phyloP scores from a whole-genome alignment of 2,888 invertebrate genomes.

The Agrotis exclamationis region DNA sequence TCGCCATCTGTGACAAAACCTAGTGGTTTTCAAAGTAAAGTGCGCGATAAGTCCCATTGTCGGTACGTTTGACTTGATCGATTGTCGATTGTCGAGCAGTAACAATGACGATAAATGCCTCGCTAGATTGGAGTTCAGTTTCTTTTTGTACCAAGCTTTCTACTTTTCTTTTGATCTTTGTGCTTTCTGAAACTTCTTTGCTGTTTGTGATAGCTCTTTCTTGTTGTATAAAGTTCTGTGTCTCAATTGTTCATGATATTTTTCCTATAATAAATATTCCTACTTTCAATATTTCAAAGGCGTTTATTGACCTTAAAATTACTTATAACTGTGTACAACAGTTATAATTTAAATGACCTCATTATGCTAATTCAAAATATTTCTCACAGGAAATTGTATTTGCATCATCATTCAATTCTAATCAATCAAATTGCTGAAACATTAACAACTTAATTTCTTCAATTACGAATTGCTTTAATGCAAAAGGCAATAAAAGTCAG shows the following conservation, averaged over 20 bases:
- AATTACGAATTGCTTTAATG: constrained; percentile 16
- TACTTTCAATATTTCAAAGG: not conserved
- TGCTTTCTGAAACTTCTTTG: constrained; percentile 46
- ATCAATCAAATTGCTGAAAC: constrained; percentile 36
- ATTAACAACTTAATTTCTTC: constrained; percentile 29
- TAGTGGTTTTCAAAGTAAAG: constrained; percentile 71
- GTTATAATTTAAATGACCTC: not conserved
- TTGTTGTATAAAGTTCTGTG: constrained; percentile 24
- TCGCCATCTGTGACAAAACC: constrained; percentile 67
- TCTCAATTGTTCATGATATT: constrained; percentile 15
- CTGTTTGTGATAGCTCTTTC: constrained; percentile 30
- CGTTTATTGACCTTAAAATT: not conserved
- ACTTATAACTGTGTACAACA: too few relatives aligned
- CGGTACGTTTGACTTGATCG: constrained; percentile 76
- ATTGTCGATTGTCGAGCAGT: constrained; percentile 78
- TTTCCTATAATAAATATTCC: not conserved
- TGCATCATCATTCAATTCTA: constrained; percentile 18
- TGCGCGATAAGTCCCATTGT: constrained; percentile 80
- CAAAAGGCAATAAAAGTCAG: constrained; percentile 36
- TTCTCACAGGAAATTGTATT: constrained; percentile 17
- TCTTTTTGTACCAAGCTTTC: constrained; percentile 60
- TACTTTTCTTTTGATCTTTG: constrained; percentile 44
- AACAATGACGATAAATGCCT: constrained; percentile 84
- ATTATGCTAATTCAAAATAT: constrained; percentile 20
- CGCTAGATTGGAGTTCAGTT: constrained; percentile 77